These are phyloP conservation scores for Asobara japonica DNA, from an alignment of 1,140 invertebrate species.

Conservation along the genomic window DNA sequence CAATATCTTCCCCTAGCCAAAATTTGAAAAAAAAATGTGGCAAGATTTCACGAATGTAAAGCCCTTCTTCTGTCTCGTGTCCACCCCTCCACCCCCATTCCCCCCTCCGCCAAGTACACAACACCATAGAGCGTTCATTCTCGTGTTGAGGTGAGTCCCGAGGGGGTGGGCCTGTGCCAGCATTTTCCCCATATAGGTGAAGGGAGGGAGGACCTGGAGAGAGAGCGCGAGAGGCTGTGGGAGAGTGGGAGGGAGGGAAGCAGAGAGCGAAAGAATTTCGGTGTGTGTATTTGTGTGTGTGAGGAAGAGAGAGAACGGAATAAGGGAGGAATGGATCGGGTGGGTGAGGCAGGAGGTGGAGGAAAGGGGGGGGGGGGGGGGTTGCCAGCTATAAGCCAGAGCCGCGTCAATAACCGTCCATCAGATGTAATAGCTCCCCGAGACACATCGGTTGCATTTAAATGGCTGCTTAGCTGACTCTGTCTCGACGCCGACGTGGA, in stretches of 20 bases:
- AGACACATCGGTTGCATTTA: constrained; percentile 69
- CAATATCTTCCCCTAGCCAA: too few species aligned
- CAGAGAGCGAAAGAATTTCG: too few species aligned
- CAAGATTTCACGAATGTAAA: too few species aligned
- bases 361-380: constrained; percentile 29
- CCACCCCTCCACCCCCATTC: constrained; percentile 1
- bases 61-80: constrained; percentile 25
- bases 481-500: constrained; percentile 67
- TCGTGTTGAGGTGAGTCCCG: constrained; percentile 49
- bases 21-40: too few species aligned
- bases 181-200: not conserved
- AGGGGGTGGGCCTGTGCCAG: constrained; percentile 36
- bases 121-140: constrained; percentile 30
- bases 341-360: constrained; percentile 19
- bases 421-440: constrained; percentile 68
- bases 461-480: constrained; percentile 68
- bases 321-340: constrained; percentile 31
- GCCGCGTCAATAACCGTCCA: constrained; percentile 67
- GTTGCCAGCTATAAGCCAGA: constrained; percentile 60
- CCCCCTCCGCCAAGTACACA: constrained; percentile 33
- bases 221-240: too few species aligned
- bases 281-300: too few species aligned
- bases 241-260: too few species aligned
- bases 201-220: too few species aligned
- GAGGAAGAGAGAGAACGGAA: constrained; percentile 22